Conservation (phyloP, 2,888 invertebrate species). For the Eupithecia insigniata region DNA sequence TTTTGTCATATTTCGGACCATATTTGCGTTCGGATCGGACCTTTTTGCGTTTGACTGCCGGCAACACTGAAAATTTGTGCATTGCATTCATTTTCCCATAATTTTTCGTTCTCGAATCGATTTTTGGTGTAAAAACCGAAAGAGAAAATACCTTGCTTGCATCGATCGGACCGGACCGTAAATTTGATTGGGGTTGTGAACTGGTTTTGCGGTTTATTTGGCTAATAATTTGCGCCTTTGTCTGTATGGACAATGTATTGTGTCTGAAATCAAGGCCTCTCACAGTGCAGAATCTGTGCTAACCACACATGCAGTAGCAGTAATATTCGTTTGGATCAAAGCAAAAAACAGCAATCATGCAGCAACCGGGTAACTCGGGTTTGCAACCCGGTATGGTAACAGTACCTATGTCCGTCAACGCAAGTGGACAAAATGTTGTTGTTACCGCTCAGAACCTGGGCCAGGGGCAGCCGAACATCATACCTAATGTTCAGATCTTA, state of each 20-base stretch:
- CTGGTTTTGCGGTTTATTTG: background rate
- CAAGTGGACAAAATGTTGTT: constrained; percentile 82
- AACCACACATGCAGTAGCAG: background rate
- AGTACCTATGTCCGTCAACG: constrained; percentile 86
- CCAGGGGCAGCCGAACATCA: constrained; percentile 85
- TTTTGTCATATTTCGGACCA: too few relatives aligned
- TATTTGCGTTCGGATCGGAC: too few relatives aligned
- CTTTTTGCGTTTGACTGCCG: too few relatives aligned
- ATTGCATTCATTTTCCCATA: constrained; percentile 7
- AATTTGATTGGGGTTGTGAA: background rate
- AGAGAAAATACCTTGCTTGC: background rate
- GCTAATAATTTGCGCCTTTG: background rate
- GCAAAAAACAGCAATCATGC: constrained; percentile 20
- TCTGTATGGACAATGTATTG: background rate
- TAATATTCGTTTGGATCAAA: background rate
- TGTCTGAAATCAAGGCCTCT: background rate
- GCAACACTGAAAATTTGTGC: background rate
- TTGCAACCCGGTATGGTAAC: constrained; percentile 85
- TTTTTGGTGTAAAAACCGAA: background rate
- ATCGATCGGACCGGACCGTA: background rate
- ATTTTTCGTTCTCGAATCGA: background rate
- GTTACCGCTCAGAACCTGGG: constrained; percentile 86
- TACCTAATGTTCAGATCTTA: constrained; percentile 94
- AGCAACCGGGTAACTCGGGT: constrained; percentile 45
- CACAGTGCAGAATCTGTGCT: background rate